These are phyloP conservation scores for Nomada lathburiana DNA, from an alignment of 2,888 invertebrate genomes.

Conservation along the genomic window DNA sequence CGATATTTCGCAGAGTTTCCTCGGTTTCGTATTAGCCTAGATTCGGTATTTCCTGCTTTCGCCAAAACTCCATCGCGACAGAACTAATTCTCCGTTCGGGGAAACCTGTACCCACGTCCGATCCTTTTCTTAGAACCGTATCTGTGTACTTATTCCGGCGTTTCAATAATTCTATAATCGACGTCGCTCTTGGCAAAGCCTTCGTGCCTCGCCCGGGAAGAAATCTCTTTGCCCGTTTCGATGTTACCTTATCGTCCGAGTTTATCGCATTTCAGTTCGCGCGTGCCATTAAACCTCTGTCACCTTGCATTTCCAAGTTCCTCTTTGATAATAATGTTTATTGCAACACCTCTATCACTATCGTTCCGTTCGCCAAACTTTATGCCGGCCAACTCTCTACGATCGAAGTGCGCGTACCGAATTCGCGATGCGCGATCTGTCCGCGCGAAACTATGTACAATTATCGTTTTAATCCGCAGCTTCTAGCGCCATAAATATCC, in stretches of 20 bases:
- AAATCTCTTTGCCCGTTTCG: no score
- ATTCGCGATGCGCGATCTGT: slow-evolving; percentile 36
- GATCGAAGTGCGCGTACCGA: slow-evolving; percentile 19
- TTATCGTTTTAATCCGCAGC: slow-evolving; percentile 60
- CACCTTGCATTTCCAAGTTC: background rate
- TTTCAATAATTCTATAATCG: background rate
- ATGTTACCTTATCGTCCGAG: background rate
- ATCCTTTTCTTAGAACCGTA: background rate
- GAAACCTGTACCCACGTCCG: background rate
- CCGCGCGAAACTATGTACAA: slow-evolving; percentile 50
- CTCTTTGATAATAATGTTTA: background rate
- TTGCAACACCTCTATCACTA: no score
- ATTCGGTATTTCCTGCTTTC: slow-evolving; percentile 38
- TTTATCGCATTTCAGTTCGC: background rate
- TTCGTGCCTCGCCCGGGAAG: no score
- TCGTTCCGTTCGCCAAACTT: no score
- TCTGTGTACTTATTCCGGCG: slow-evolving; percentile 1
- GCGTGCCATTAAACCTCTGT: background rate
- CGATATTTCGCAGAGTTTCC: slow-evolving; percentile 16
- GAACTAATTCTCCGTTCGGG: background rate
- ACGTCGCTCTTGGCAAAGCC: background rate
- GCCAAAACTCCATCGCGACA: background rate
- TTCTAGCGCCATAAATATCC: slow-evolving; percentile 50
- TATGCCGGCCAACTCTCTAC: no score
- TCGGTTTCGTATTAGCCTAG: background rate